Base-by-base conservation (phyloP, 1,140 invertebrate genomes). In the Sinella curviseta region DNA sequence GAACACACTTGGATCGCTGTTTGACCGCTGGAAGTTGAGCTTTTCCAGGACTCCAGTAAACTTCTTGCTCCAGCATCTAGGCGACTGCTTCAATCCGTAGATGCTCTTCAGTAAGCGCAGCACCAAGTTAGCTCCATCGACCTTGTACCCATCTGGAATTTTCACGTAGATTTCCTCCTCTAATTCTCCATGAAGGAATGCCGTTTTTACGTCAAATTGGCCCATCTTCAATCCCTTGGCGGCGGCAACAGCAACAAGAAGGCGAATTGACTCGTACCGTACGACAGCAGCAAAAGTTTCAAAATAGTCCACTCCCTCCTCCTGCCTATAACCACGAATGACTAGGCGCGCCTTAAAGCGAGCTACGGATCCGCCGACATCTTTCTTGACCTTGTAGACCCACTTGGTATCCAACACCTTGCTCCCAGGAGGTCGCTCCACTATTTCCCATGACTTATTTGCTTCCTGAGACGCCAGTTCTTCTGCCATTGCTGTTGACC, bases 301-400 rank as follows among this genome's bases (percentile, higher is more conserved):
- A 28, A 76, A 78, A 77, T 84, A 86, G 65, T 86, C 85, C 28
- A 85, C 75, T 31, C 82, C 85, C 54, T 74, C 34, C 24, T 67
- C 73, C 74, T 86, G 85, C 0, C 8, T 65, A 79, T 76, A 86
- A 2, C 86, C 84, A 77, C 84, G 83, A n/a, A 84, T 85, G n/a
- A 86, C 83, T 33, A 85, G 82, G 20, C 85, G 48, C 26, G 85
- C 86, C 80, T 86, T 60, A 26, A 14, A 60, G 24, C 57, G 57
- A 17, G 82, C 60, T 57, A 84, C 83, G 48, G 86, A 81, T 1
- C 83, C 83, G 81, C 57, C 79, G 77, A 30, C 30, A 74, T 80
- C 83, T 55, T n/a, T 77, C 83, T 86, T 87, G 8, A 83, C 80
- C 82, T 85, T 87, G 57, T 86, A 88, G 8, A 89, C 86, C 88